Percentiles rank a stretch among this genome's conserved stretches.
phyloP scores from a whole-genome alignment of 1,140 invertebrate genomes.

The Drosophila ogumai region DNA sequence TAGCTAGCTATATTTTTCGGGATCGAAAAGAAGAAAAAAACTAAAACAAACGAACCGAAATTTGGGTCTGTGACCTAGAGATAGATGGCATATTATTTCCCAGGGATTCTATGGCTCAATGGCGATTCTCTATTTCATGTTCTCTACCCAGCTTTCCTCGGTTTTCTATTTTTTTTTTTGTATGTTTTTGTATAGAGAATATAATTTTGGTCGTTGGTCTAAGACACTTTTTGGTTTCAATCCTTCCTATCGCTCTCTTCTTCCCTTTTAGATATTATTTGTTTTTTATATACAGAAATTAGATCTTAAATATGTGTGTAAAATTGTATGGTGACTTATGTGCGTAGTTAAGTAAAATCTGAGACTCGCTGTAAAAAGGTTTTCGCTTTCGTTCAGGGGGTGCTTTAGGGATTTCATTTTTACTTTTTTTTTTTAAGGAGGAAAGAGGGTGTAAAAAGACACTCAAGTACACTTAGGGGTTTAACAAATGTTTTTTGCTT shows the following conservation, averaged over 20 bases:
- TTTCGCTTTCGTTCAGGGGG: slow-evolving; percentile 40
- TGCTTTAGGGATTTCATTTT: slow-evolving; percentile 15
- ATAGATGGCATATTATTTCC: slow-evolving; percentile 34
- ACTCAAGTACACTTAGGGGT: slow-evolving; percentile 70
- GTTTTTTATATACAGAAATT: slow-evolving; percentile 72
- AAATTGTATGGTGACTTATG: slow-evolving; percentile 70
- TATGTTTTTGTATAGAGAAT: slow-evolving; percentile 55
- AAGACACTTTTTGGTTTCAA: slow-evolving; percentile 83
- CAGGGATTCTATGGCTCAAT: slow-evolving; percentile 45
- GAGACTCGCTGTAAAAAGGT: slow-evolving; percentile 75
- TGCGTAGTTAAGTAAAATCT: slow-evolving; percentile 83
- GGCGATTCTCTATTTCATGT: slow-evolving; percentile 18
- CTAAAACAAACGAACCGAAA: slow-evolving; percentile 25
- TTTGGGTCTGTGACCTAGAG: slow-evolving; percentile 10
- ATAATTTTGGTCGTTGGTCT: slow-evolving; percentile 82
- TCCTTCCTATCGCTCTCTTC: slow-evolving; percentile 44
- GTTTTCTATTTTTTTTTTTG: slow-evolving; percentile 6
- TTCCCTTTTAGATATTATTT: slow-evolving; percentile 16
- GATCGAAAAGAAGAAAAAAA: slow-evolving; percentile 10
- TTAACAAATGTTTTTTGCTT: slow-evolving; percentile 30
- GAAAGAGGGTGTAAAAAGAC: slow-evolving; percentile 45
- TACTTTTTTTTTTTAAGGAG: not conserved
- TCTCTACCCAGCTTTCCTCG: slow-evolving; percentile 10
- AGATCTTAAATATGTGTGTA: slow-evolving; percentile 44
- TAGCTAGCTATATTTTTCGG: slow-evolving; percentile 33